Evolutionary conservation across 30 jellyfish, hydroid and myxozoan genomes (phyloP), one percentile per base, ranked within the genome.

Genomic region (Clytia hemisphaerica): DNA sequence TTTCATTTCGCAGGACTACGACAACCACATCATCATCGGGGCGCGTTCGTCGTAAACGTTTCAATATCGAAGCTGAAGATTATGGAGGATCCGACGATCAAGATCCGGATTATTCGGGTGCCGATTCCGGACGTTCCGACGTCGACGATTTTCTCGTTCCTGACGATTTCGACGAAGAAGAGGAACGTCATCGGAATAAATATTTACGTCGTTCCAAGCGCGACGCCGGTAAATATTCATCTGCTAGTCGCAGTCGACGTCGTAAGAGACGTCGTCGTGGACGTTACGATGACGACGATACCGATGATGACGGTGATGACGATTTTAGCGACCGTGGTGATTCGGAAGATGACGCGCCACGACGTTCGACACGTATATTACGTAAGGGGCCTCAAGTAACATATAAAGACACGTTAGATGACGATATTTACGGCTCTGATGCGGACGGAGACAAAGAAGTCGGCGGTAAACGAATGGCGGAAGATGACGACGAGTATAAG

Each of bases 91-190:
- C 73, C 46, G 76, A 63, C 9, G 71, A 49, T n/a, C 70, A 78
- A 18, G 50, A 70, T 31, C 37, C 75, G 66, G 75, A 61, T 58
- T 55, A 83, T 27, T 73, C 72, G 9, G 94, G 75, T 29, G 73
- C 40, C 42, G 84, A 58, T 30, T 65, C 73, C 27, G n/a, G 40
- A 18, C 80, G 61, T 4, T 62, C 76, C 2, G 68, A 46, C 38
- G 29, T 48, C 0, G 75, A 80, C 62, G 84, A 73, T 25, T 83
- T 31, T 25, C 75, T 40, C 32, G 60, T 37, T 45, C 55, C 6
- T 62, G 85, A 30, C 79, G 90, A 26, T 73, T 80, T 45, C 83
- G 94, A 37, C 75, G 94, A 48, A 83, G 79, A 29, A 30, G 94
- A 65, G 44, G 78, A 65, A 37, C 68, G 71, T 10, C 78, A 65